Percentiles rank a stretch among this genome's conserved stretches.
These are phyloP conservation scores for Collichthys lucidus DNA, from an alignment of 2,113 vertebrate genomes.

Conservation along the genomic window DNA sequence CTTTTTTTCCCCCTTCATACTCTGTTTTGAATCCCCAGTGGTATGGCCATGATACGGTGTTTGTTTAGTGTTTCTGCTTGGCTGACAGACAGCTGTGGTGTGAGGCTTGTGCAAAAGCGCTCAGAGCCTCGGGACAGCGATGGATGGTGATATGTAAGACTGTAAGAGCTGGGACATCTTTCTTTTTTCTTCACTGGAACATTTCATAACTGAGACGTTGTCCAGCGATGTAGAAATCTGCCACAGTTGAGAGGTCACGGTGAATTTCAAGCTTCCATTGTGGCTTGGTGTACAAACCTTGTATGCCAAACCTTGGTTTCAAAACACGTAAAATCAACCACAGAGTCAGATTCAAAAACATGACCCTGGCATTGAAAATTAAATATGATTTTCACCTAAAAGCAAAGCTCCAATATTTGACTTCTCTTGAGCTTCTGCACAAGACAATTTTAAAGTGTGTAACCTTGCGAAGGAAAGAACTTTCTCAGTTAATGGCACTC, in stretches of 20 bases:
- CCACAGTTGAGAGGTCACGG: slow-evolving; percentile 6
- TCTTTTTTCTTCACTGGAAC: slow-evolving; percentile 26
- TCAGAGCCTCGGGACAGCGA: slow-evolving; percentile 12
- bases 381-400: not conserved
- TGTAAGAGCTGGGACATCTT: not conserved
- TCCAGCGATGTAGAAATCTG: slow-evolving; percentile 35
- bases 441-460: not conserved
- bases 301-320: slow-evolving; percentile 33
- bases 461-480: not conserved
- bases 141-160: slow-evolving; percentile 9
- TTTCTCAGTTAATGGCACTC: not conserved
- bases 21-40: slow-evolving; percentile 29
- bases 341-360: not conserved
- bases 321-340: slow-evolving; percentile 22
- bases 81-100: slow-evolving; percentile 43
- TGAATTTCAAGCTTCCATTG: slow-evolving; percentile 35
- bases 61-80: slow-evolving; percentile 61
- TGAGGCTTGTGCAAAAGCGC: slow-evolving; percentile 3
- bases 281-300: slow-evolving; percentile 2
- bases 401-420: slow-evolving; percentile 10
- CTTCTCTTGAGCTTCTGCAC: slow-evolving; percentile 1
- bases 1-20: not conserved
- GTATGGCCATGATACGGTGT: slow-evolving; percentile 47
- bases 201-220: slow-evolving; percentile 43
- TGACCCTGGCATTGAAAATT: slow-evolving; percentile 4